phyloP scores from a whole-genome alignment of 2,113 vertebrate species.

The Condylura cristata region DNA sequence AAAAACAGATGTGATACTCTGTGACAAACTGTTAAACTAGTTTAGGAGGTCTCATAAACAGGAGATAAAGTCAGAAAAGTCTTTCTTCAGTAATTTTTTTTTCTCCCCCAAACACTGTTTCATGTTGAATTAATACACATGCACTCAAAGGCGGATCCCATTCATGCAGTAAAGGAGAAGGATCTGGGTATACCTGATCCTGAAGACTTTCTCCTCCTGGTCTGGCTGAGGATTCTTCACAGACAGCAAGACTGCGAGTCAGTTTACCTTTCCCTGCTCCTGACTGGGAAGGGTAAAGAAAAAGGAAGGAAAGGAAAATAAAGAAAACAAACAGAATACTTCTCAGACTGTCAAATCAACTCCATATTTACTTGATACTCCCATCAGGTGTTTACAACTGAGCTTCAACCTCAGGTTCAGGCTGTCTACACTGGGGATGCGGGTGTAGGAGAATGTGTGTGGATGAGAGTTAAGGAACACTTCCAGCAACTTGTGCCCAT shows the following conservation, averaged over 20 bases:
- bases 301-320: slow-evolving; percentile 67
- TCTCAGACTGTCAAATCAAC: slow-evolving; percentile 9
- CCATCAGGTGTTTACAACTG: neutral
- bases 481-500: neutral
- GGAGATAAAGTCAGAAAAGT: slow-evolving; percentile 49
- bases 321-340: slow-evolving; percentile 58
- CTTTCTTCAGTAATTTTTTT: neutral
- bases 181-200: slow-evolving; percentile 88
- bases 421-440: neutral
- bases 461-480: neutral
- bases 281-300: slow-evolving; percentile 84
- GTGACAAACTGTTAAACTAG: slow-evolving; percentile 81
- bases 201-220: slow-evolving; percentile 85
- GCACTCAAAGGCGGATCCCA: slow-evolving; percentile 70
- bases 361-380: neutral
- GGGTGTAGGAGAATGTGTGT: rapidly evolving
- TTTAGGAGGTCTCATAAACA: slow-evolving; percentile 67
- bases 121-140: slow-evolving; percentile 60
- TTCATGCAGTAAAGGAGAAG: slow-evolving; percentile 80
- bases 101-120: slow-evolving; percentile 35
- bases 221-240: slow-evolving; percentile 90
- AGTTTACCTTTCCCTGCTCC: slow-evolving; percentile 93
- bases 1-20: slow-evolving; percentile 87
- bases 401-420: neutral
- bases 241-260: slow-evolving; percentile 92